These are phyloP conservation scores for Phyto melanocephala DNA, from an alignment of 2,888 invertebrate genomes.

Conservation along the genomic window DNA sequence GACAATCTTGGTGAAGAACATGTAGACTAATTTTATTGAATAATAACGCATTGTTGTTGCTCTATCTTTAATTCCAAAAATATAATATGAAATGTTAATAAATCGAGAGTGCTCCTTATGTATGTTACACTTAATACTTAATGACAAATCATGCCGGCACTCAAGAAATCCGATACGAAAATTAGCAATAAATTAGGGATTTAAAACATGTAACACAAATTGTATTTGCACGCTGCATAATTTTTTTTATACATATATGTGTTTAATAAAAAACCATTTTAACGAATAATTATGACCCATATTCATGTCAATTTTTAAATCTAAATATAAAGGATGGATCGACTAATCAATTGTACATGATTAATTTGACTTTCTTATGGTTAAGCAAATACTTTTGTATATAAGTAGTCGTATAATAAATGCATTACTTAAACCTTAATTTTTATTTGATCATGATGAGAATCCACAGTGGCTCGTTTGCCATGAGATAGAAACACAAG, in stretches of 20 bases:
- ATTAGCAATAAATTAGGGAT: conserved; percentile 29
- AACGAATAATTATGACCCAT: too few species aligned
- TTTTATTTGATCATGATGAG: too few species aligned
- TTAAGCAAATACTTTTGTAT: too few species aligned
- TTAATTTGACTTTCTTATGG: too few species aligned
- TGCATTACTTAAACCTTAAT: too few species aligned
- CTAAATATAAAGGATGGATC: too few species aligned
- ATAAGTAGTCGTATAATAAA: too few species aligned
- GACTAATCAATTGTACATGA: too few species aligned
- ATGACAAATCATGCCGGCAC: conserved; percentile 6
- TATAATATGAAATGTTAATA: not conserved
- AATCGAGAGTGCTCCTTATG: not conserved
- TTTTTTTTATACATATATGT: too few species aligned
- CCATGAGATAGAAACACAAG: too few species aligned
- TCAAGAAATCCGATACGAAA: conserved; percentile 19
- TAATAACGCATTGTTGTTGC: not conserved
- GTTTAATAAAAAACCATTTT: not conserved
- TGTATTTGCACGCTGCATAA: not conserved
- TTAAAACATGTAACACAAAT: not conserved
- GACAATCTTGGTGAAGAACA: conserved; percentile 5
- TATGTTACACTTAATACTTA: not conserved
- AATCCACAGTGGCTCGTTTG: too few species aligned
- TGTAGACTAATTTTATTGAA: conserved; percentile 1
- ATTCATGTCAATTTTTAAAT: too few species aligned
- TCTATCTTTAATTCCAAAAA: not conserved